phyloP scores from a whole-genome alignment of 2,113 vertebrate genomes.

The Cyanoramphus novaezelandiae region DNA sequence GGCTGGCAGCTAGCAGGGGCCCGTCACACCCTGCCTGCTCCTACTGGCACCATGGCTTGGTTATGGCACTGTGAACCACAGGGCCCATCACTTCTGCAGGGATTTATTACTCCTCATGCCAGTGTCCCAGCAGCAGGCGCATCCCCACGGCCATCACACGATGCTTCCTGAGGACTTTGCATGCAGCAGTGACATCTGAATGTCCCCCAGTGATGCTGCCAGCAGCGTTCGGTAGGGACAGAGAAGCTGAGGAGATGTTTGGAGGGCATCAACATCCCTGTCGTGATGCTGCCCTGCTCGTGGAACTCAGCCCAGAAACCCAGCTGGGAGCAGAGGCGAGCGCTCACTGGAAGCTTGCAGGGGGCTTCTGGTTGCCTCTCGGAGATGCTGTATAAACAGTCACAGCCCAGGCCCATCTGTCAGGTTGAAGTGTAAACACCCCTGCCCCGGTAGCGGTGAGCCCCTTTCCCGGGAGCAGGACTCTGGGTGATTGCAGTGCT shows the following conservation, averaged over 20 bases:
- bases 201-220: not conserved
- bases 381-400: not conserved
- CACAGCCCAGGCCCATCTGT: not conserved
- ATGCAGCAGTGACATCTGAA: not conserved
- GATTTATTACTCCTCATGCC: not conserved
- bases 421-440: not conserved
- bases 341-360: accelerated
- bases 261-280: not conserved
- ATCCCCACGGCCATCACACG: not conserved
- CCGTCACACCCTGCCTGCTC: accelerated
- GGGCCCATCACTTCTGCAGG: accelerated
- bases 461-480: not conserved
- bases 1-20: not conserved
- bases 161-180: not conserved
- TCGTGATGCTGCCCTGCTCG: accelerated
- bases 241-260: accelerated
- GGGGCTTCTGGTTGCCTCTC: not conserved
- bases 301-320: not conserved
- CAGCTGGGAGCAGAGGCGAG: not conserved
- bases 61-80: not conserved
- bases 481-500: accelerated
- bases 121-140: not conserved
- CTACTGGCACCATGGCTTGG: not conserved
- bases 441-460: not conserved
- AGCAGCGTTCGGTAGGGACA: not conserved